Conservation (phyloP, 1,140 invertebrate species). For the Trichonephila inaurata region DNA sequence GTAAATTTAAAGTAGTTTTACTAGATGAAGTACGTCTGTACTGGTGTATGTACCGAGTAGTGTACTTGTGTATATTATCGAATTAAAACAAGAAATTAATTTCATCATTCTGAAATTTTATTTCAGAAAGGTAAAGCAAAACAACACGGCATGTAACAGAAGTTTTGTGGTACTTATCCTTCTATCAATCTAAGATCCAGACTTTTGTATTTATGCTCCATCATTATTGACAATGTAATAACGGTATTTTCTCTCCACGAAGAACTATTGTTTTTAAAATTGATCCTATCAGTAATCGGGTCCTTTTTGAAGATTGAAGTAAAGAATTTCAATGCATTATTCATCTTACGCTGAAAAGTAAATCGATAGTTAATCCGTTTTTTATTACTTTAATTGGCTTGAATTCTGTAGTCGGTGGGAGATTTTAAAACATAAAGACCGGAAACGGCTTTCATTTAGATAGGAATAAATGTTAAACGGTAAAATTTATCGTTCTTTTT, state of each 20-base stretch:
- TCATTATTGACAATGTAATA: constrained; percentile 39
- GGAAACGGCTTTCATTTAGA: not conserved
- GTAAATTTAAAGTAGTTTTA: not conserved
- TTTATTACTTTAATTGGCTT: constrained; percentile 18
- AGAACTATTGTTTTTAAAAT: not conserved
- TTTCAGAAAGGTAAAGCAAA: not conserved
- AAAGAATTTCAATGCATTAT: not conserved
- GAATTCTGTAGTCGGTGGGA: not conserved
- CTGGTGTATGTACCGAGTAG: not conserved
- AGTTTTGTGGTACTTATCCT: not conserved
- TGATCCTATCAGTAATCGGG: not conserved
- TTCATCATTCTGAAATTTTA: not conserved
- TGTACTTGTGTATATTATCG: not conserved
- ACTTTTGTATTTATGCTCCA: not conserved
- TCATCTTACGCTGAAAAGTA: not conserved
- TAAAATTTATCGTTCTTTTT: not conserved
- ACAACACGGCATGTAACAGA: not conserved
- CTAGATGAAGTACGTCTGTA: not conserved
- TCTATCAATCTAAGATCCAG: not conserved
- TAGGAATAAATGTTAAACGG: not conserved
- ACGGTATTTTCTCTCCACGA: not conserved
- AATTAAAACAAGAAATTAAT: not conserved
- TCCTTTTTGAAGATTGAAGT: not conserved
- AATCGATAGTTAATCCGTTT: not conserved
- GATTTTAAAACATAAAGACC: not conserved